Conservation (phyloP, 1,140 invertebrate species). For the Lepidostoma basale region DNA sequence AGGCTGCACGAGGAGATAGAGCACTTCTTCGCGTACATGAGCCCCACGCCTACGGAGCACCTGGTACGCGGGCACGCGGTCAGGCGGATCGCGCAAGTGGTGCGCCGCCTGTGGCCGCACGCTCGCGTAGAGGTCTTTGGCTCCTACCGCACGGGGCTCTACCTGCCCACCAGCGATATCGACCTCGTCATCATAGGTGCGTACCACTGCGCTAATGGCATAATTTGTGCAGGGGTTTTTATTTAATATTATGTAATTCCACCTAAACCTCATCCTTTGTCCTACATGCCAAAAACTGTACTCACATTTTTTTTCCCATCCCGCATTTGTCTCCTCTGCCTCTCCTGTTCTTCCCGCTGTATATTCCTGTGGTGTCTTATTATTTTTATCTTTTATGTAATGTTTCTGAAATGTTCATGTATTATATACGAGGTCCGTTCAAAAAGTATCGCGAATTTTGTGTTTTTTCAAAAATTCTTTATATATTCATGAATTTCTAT, state of each 20-base stretch:
- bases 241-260: background rate
- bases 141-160: conserved; percentile 92
- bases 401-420: too few relatives aligned
- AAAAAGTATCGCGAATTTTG: too few relatives aligned
- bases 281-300: too few relatives aligned
- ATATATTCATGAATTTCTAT: too few relatives aligned
- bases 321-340: too few relatives aligned
- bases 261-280: too few relatives aligned
- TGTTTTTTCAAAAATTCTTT: too few relatives aligned
- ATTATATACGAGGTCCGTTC: too few relatives aligned
- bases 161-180: conserved; percentile 97
- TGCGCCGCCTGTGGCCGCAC: conserved; percentile 86
- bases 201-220: background rate
- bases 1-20: conserved; percentile 96
- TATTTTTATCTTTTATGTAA: too few relatives aligned
- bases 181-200: conserved; percentile 95
- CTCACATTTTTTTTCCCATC: too few relatives aligned
- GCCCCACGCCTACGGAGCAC: conserved; percentile 88
- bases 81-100: conserved; percentile 83
- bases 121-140: conserved; percentile 95
- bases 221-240: background rate
- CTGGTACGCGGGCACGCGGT: conserved; percentile 85
- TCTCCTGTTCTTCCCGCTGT: too few relatives aligned
- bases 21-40: conserved; percentile 95
- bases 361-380: too few relatives aligned